Percentiles rank a stretch among this genome's conserved stretches.
phyloP scores from a whole-genome alignment of 2,113 vertebrate species.

The Vombatus ursinus region DNA sequence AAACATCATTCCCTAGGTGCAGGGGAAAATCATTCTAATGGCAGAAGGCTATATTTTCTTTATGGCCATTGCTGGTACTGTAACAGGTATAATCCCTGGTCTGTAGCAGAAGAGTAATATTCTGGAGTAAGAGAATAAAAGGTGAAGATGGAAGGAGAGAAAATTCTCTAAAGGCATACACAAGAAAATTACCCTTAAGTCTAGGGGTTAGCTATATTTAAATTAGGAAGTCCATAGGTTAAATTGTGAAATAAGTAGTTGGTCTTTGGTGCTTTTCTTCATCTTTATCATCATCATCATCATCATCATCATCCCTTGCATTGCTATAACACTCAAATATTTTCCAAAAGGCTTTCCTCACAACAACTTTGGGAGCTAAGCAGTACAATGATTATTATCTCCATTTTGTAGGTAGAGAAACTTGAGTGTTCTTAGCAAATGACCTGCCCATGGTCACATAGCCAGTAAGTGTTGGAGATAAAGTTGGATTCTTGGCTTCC shows the following conservation, averaged over 20 bases:
- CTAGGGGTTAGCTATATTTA: background rate
- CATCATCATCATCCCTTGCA: background rate
- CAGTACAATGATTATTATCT: background rate
- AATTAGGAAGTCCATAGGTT: background rate
- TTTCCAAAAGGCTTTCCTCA: background rate
- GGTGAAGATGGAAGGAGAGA: background rate
- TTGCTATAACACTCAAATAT: background rate
- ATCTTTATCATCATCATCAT: background rate
- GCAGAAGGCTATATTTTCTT: conserved; percentile 36
- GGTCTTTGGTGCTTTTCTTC: background rate
- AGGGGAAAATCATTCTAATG: conserved; percentile 25
- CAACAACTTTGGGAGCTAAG: background rate
- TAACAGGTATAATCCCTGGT: background rate
- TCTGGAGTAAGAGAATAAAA: background rate
- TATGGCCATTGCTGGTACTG: background rate
- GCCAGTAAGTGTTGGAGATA: background rate
- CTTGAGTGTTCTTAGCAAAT: background rate
- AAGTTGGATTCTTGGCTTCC: background rate
- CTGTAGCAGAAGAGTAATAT: background rate
- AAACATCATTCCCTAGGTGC: conserved; percentile 40
- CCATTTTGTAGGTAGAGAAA: background rate
- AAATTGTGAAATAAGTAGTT: background rate
- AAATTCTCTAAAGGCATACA: background rate
- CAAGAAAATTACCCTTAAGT: background rate
- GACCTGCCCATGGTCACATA: background rate